Conservation (phyloP, 2,888 invertebrate species). For the Holacanthella duospinosa region DNA sequence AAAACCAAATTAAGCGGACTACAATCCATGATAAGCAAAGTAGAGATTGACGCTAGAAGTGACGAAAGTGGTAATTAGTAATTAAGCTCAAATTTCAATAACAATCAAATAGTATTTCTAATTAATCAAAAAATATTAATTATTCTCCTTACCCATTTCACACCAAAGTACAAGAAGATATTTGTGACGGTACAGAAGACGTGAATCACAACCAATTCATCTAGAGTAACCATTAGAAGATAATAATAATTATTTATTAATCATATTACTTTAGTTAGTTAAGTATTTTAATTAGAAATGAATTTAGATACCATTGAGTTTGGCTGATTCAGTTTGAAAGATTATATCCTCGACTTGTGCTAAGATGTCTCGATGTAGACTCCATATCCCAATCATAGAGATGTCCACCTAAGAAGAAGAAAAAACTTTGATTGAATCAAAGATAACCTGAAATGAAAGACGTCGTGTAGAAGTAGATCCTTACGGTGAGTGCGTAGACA, state of each 20-base stretch:
- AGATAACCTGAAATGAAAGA: too few relatives aligned
- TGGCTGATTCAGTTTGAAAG: neutral
- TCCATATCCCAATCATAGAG: neutral
- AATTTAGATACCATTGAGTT: neutral
- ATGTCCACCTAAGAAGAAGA: neutral
- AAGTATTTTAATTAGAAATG: too few relatives aligned
- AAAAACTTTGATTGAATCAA: neutral
- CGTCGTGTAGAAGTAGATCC: too few relatives aligned
- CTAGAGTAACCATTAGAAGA: neutral
- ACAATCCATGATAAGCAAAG: neutral
- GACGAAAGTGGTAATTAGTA: too few relatives aligned
- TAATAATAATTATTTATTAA: too few relatives aligned
- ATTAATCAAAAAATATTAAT: neutral
- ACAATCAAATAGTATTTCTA: neutral
- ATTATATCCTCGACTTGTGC: neutral
- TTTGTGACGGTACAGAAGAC: neutral
- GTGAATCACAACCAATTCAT: slow-evolving; percentile 5
- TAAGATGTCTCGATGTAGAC: neutral
- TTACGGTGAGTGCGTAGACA: neutral
- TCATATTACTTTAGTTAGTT: neutral
- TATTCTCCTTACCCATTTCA: neutral
- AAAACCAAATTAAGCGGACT: neutral
- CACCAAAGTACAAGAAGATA: neutral
- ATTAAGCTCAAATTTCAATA: too few relatives aligned
- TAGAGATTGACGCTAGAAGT: neutral